phyloP scores from a whole-genome alignment of 2,888 invertebrate genomes.

The Caenorhabditis becei region DNA sequence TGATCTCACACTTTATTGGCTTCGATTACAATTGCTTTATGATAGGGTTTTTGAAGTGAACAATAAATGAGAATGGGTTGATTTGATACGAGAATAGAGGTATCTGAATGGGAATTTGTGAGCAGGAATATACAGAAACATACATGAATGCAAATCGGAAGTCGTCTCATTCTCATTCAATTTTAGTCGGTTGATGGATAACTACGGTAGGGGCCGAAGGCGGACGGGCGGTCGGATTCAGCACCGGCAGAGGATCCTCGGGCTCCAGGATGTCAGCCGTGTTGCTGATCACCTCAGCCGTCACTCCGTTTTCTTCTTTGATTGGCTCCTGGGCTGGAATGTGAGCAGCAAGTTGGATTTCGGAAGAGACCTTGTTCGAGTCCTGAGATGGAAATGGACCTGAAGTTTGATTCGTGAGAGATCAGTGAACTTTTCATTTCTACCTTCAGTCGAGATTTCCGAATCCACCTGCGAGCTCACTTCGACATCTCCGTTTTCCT shows the following conservation, averaged over 20 bases:
- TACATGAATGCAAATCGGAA: neutral
- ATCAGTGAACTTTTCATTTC: neutral
- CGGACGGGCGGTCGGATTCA: neutral
- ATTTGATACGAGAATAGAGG: neutral
- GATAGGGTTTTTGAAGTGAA: conserved; percentile 32
- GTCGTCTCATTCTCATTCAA: conserved; percentile 16
- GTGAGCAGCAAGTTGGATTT: neutral
- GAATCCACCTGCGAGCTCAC: neutral
- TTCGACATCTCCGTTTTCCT: neutral
- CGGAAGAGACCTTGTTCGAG: conserved; percentile 18
- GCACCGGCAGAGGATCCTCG: neutral
- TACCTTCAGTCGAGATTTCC: conserved; percentile 14
- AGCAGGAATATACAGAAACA: neutral
- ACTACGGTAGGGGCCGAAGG: neutral
- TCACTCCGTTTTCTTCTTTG: neutral
- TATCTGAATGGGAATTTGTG: neutral
- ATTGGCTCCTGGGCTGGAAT: neutral
- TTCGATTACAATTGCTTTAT: conserved; percentile 42
- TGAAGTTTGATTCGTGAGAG: neutral
- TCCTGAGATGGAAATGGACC: conserved; percentile 18
- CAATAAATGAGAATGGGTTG: conserved; percentile 7
- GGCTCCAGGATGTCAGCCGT: conserved; percentile 49
- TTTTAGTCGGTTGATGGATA: conserved; percentile 38
- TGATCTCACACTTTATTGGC: conserved; percentile 32
- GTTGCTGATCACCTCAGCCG: conserved; percentile 51